phyloP scores from a whole-genome alignment of 2,888 invertebrate species.

The Drosophila emarginata region DNA sequence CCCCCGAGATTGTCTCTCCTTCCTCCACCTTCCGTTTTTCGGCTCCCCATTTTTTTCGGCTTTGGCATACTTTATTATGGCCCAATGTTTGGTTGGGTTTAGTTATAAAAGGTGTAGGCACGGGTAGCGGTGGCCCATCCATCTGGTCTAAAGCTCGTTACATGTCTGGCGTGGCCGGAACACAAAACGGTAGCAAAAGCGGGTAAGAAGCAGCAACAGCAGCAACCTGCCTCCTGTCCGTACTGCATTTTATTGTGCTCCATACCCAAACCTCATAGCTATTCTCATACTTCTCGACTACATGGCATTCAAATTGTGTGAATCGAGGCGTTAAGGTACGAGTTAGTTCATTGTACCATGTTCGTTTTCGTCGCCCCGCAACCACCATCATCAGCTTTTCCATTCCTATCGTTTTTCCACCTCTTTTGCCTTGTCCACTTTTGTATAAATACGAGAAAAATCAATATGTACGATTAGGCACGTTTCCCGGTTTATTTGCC shows the following conservation, averaged over 20 bases:
- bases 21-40: neutral
- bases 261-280: neutral
- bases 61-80: conserved; percentile 64
- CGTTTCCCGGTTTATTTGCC: conserved; percentile 72
- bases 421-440: conserved; percentile 34
- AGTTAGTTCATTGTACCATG: conserved; percentile 77
- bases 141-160: conserved; percentile 71
- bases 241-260: conserved; percentile 71
- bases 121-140: conserved; percentile 49
- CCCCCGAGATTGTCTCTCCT: conserved; percentile 15
- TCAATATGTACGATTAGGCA: conserved; percentile 79
- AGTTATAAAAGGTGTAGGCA: conserved; percentile 59
- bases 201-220: conserved; percentile 7
- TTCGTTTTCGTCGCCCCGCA: conserved; percentile 14
- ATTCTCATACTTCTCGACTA: conserved; percentile 41
- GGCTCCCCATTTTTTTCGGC: conserved; percentile 11
- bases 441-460: conserved; percentile 70
- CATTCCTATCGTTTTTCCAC: neutral
- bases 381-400: neutral
- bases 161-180: conserved; percentile 68
- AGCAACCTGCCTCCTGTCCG: conserved; percentile 9
- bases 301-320: conserved; percentile 76
- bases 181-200: conserved; percentile 43
- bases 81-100: conserved; percentile 49
- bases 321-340: conserved; percentile 78